Conservation (phyloP, 2,888 invertebrate species). For the Piscicola geometra region DNA sequence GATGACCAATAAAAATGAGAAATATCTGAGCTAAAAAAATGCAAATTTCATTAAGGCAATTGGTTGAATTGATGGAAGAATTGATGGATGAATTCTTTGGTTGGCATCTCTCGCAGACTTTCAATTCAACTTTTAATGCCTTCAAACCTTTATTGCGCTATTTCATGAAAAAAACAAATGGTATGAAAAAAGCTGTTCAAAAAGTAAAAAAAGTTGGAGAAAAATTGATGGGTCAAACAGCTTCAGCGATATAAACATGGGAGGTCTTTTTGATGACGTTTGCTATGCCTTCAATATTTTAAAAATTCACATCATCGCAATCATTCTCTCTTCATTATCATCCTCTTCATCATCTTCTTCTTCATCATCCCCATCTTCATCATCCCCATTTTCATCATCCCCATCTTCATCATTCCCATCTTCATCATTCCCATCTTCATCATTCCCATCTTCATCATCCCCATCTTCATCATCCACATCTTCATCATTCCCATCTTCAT, state of each 20-base stretch:
- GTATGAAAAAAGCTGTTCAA: too few species aligned
- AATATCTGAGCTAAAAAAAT: neutral
- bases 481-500: neutral
- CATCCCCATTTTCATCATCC: constrained; percentile 19
- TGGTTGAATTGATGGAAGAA: too few species aligned
- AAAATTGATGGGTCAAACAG: too few species aligned
- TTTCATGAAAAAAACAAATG: neutral
- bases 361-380: constrained; percentile 24
- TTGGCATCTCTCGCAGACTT: neutral
- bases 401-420: constrained; percentile 10
- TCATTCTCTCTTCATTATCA: constrained; percentile 12
- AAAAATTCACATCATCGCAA: too few species aligned
- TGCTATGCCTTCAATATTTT: too few species aligned
- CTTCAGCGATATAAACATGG: too few species aligned
- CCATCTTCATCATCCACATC: neutral
- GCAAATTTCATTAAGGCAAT: constrained; percentile 2
- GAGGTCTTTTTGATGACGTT: too few species aligned
- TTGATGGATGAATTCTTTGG: too few species aligned
- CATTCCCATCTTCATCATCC: neutral
- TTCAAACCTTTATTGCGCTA: neutral
- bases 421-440: neutral
- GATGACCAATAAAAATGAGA: neutral
- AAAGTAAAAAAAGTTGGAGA: too few species aligned
- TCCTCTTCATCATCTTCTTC: constrained; percentile 15
- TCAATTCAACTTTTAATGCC: neutral